Conservation (phyloP, 2,797 vertebrate species). For the Lagothrix lagotricha region DNA sequence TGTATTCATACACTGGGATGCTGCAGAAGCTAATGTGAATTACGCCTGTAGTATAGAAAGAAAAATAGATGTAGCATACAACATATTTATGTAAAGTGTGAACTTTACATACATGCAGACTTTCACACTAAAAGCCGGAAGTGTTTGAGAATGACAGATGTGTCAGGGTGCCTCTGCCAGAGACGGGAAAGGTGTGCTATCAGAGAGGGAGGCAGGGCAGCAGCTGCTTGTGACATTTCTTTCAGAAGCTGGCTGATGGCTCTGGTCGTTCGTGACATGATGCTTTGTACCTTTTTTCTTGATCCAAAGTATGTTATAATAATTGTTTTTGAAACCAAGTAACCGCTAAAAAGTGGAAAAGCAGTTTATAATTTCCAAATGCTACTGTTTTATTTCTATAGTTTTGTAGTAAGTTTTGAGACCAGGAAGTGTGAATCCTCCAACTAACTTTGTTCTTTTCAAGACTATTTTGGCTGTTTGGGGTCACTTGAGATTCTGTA, state of each 20-base stretch:
- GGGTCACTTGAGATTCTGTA: background rate
- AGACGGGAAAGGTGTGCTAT: rapidly evolving
- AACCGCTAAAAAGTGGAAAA: background rate
- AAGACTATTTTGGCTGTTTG: background rate
- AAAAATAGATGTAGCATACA: background rate
- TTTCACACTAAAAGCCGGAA: background rate
- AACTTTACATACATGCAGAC: background rate
- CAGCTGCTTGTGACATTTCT: background rate
- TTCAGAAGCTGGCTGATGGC: background rate
- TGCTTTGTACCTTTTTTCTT: background rate
- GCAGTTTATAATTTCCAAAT: background rate
- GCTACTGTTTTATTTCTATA: background rate
- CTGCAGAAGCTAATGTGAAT: background rate
- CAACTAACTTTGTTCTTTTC: background rate
- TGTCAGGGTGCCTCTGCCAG: background rate
- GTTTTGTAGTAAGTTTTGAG: background rate
- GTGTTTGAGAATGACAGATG: background rate
- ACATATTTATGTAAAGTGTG: background rate
- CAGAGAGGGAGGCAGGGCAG: background rate
- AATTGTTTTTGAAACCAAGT: background rate
- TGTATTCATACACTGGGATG: background rate
- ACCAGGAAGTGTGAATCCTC: background rate
- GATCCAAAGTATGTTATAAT: background rate
- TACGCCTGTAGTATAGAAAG: background rate
- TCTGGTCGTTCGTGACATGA: background rate